These are phyloP conservation scores for Merops nubicus DNA, from an alignment of 2,113 vertebrate species.

Conservation along the genomic window DNA sequence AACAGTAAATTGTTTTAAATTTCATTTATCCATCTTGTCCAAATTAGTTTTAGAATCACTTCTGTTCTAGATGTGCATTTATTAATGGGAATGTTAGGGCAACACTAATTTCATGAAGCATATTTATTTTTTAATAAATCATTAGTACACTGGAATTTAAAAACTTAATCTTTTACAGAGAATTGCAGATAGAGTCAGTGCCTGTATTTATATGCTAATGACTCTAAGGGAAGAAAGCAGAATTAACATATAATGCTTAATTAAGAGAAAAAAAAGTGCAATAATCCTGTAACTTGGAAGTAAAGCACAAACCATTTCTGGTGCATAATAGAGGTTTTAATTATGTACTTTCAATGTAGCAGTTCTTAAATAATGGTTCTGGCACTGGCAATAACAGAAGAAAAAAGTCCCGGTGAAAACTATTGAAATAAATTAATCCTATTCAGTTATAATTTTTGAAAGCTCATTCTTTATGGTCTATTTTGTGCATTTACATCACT, in stretches of 20 bases:
- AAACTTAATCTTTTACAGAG: conserved; percentile 51
- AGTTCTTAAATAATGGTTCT: conserved; percentile 22
- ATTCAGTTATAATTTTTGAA: neutral
- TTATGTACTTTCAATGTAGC: conserved; percentile 26
- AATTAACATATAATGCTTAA: conserved; percentile 68
- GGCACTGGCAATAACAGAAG: neutral
- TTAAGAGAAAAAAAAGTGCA: conserved; percentile 51
- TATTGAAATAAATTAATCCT: conserved; percentile 3
- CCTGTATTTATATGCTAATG: conserved; percentile 64
- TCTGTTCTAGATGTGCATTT: neutral
- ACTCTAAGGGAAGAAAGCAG: conserved; percentile 44
- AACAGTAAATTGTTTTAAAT: neutral
- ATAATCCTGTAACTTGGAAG: conserved; percentile 65
- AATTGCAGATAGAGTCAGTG: conserved; percentile 23
- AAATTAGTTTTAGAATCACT: neutral
- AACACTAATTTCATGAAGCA: neutral
- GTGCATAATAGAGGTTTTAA: conserved; percentile 28
- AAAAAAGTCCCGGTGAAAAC: neutral
- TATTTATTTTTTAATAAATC: conserved; percentile 42
- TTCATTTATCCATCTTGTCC: neutral
- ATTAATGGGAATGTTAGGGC: neutral
- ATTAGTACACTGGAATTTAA: conserved; percentile 12
- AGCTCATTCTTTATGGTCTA: neutral
- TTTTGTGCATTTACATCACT: neutral
- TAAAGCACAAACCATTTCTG: conserved; percentile 34